These are phyloP conservation scores for Tenebrio molitor DNA, from an alignment of 1,140 invertebrate genomes.

Conservation along the genomic window DNA sequence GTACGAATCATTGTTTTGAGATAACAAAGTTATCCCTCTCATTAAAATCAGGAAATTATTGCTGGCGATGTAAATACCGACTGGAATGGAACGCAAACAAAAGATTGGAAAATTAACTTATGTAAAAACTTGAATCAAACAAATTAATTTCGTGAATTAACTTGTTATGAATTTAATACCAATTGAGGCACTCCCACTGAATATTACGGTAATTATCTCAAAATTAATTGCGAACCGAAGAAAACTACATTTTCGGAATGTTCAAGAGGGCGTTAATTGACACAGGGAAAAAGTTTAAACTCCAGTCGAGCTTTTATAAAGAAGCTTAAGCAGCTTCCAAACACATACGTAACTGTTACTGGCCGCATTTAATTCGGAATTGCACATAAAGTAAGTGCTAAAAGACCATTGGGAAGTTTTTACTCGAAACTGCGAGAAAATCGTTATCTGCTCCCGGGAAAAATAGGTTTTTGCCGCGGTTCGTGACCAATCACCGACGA, in stretches of 20 bases:
- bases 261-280: background rate
- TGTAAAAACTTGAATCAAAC: conserved; percentile 4
- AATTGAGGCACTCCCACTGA: too few species aligned
- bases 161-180: conserved; percentile 11
- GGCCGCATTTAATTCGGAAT: conserved; percentile 19
- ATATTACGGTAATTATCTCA: too few species aligned
- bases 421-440: conserved; percentile 9
- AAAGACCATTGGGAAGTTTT: conserved; percentile 27
- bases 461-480: background rate
- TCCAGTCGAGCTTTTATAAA: background rate
- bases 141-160: conserved; percentile 26
- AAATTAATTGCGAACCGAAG: background rate
- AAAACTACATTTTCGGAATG: background rate
- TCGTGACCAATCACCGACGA: background rate
- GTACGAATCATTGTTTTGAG: conserved; percentile 34
- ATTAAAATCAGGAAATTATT: conserved; percentile 38
- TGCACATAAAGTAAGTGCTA: conserved; percentile 27
- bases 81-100: conserved; percentile 17
- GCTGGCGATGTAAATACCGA: conserved; percentile 17
- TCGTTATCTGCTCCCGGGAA: conserved; percentile 6
- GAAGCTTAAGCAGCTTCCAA: conserved; percentile 12
- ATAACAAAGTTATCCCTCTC: conserved; percentile 23
- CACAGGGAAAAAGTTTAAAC: background rate
- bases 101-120: conserved; percentile 23
- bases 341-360: conserved; percentile 16